phyloP scores from a whole-genome alignment of 2,113 vertebrate species.

The Trichomycterus rosablanca region DNA sequence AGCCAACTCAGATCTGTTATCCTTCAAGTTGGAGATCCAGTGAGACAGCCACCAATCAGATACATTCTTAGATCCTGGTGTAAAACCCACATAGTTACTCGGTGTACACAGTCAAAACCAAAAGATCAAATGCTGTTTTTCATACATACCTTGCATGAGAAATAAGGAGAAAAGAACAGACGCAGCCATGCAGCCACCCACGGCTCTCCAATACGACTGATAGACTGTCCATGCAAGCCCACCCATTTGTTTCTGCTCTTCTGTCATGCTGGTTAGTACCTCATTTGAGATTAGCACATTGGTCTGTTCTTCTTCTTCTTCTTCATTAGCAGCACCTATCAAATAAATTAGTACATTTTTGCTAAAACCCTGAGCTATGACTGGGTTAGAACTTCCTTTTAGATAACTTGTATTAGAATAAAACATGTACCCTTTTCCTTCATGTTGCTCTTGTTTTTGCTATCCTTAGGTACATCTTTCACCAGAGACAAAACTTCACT shows the following conservation, averaged over 20 bases:
- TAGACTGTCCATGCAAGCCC: constrained; percentile 84
- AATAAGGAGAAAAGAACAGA: constrained; percentile 77
- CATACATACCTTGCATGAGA: constrained; percentile 88
- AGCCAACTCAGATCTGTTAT: constrained; percentile 45
- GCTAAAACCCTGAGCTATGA: background rate
- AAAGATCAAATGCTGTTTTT: too few relatives aligned
- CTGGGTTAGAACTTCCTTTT: background rate
- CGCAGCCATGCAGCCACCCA: constrained; percentile 71
- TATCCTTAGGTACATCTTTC: constrained; percentile 65
- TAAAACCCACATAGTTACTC: background rate
- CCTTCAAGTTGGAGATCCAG: constrained; percentile 82
- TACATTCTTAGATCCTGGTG: constrained; percentile 80
- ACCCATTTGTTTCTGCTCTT: constrained; percentile 85
- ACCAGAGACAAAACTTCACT: constrained; percentile 81
- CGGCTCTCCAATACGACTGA: constrained; percentile 79
- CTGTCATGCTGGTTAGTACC: constrained; percentile 46
- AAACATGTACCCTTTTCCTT: constrained; percentile 62
- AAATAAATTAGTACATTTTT: background rate
- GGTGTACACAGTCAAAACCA: too few relatives aligned
- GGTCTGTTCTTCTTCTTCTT: constrained; percentile 38
- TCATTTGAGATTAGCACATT: constrained; percentile 39
- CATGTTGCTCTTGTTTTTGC: constrained; percentile 36
- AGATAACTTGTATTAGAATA: background rate
- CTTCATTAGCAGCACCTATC: constrained; percentile 40
- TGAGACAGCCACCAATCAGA: constrained; percentile 97